phyloP scores from a whole-genome alignment of 2,888 invertebrate species.

The Apomyelois bistriatella region DNA sequence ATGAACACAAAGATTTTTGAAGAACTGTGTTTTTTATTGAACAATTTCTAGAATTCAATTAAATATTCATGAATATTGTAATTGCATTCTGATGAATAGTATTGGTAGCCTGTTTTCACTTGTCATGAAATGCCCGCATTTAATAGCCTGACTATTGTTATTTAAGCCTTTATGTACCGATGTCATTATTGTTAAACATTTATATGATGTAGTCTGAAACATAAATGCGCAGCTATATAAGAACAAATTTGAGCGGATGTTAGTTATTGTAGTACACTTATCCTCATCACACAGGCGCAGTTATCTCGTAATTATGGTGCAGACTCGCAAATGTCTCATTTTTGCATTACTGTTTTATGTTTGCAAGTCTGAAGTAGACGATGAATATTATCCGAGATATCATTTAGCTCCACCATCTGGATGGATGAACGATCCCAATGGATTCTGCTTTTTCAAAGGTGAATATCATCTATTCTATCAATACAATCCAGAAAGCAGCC shows the following conservation, averaged over 20 bases:
- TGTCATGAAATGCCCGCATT: neutral
- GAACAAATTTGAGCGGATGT: conserved; percentile 20
- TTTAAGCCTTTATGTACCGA: no score
- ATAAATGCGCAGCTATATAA: conserved; percentile 31
- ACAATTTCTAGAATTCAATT: no score
- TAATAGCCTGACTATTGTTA: no score
- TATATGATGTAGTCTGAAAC: conserved; percentile 3
- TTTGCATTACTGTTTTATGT: conserved; percentile 30
- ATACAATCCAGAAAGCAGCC: conserved; percentile 59
- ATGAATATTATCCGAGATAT: conserved; percentile 48
- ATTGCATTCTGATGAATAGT: no score
- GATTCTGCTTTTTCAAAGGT: conserved; percentile 55
- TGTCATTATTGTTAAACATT: neutral
- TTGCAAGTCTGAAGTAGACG: conserved; percentile 26
- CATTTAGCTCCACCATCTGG: conserved; percentile 56
- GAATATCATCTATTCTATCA: conserved; percentile 76
- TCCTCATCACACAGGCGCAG: conserved; percentile 13
- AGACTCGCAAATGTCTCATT: conserved; percentile 23
- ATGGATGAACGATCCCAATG: conserved; percentile 81
- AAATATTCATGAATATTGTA: no score
- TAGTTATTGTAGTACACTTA: conserved; percentile 24
- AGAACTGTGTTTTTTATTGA: no score
- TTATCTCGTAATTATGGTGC: conserved; percentile 21
- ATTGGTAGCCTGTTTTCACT: no score
- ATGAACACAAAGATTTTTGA: no score